Base-by-base conservation (phyloP, 1,140 invertebrate species). In the Caenorhabditis elegans region DNA sequence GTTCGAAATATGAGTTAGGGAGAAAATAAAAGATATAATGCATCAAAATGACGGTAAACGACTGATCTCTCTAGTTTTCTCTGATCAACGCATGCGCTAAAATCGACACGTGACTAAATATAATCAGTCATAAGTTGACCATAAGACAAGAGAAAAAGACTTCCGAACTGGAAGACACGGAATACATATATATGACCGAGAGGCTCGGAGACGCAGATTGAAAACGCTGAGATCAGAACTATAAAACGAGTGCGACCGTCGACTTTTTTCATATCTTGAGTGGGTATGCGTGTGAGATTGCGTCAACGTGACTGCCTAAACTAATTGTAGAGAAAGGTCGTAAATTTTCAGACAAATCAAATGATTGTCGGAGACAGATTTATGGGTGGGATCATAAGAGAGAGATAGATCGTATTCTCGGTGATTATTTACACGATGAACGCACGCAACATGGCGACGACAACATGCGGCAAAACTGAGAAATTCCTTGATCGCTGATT, bases 121-220 rank as follows among this genome's bases (percentile, higher is more conserved):
- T 26, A 60, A 60, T 60, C 53, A 34, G 53, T 60, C 53, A 60
- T 60, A 60, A 60, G 53, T 60, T 60, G 53, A 6, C 28, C 15
- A 60, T 28, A 60, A 28, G 34, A 31, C 10, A 17, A 60, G 49
- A 26, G 53, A 34, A 60, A 28, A 60, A 60, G 28, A 60, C 53
- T 60, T 60, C 53, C 53, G 53, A 60, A 60, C 53, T 60, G 53
- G 53, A 60, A 60, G 53, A 60, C n/a, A 60, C 53, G 34, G 53
- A 60, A 60, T 60, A 60, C 53, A 60, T 60, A 60, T 31, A 60
- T 60, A 60, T 31, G 26, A 3, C 26, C 53, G 53, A 31, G 53
- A 60, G 53, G 53, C 53, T 60, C 53, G 53, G 53, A 60, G 53
- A 60, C 53, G 53, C 53, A 60, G 53, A 34, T 4, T 4, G 34